Evolutionary conservation across 2,113 vertebrate genomes (phyloP), one percentile per base, ranked within the genome.

Genomic region (Cervus canadensis): DNA sequence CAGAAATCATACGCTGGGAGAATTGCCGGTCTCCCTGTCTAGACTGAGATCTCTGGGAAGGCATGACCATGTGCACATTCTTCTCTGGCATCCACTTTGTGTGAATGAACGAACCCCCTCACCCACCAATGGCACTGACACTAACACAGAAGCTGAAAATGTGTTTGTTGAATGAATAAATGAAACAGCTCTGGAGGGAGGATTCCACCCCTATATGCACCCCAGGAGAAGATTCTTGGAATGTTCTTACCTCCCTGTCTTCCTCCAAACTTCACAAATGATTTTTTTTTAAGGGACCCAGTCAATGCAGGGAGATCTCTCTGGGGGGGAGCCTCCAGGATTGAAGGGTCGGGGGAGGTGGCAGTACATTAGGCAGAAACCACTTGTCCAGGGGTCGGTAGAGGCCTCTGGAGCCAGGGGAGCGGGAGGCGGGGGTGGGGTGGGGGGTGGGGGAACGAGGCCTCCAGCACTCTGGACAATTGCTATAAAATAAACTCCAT

Each of bases 401-500:
- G 64, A 98, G 87, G 93, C 98, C 98, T 94, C 92, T 98, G 67
- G 96, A 85, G 64, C 36, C 95, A 95, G 60, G 15, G 98, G 93
- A 97, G 17, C 30, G n/a, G 43, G 62, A 15, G 89, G 83, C 2
- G 15, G 97, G 52, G 48, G 10, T 10, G 45, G 45, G 45, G 91
- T 36, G 36, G 36, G 36, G 36, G 36, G 36, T 36, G 36, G 36
- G 36, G 0, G 1, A 23, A 57, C 59, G 98, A 98, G 99, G 98
- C 98, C 98, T 98, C 97, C 97, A 97, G 98, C 93, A 98, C 98
- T 99, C 98, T 98, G 98, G 98, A 98, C 99, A 98, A 99, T 99
- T 98, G 98, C 97, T 98, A 98, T 99, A 99, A 99, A 99, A 99
- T 99, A 99, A 99, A 99, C 99, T 99, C 98, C 99, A 99, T 99